phyloP scores from a whole-genome alignment of 2,888 invertebrate species.

The Drosophila neutralis region DNA sequence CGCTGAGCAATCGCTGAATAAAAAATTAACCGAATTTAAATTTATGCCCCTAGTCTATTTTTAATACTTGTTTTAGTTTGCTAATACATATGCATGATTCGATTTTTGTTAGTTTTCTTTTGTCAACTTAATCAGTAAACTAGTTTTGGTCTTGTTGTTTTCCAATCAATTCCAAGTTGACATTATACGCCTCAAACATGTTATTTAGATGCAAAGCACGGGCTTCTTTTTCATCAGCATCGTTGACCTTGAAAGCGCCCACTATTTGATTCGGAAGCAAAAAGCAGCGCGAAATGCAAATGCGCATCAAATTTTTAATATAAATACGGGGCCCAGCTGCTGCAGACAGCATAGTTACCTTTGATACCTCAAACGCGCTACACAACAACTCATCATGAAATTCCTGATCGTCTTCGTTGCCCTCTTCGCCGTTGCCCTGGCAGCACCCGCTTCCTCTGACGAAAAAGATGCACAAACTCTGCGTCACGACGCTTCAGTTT shows the following conservation, averaged over 20 bases:
- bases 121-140: slow-evolving; percentile 24
- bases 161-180: not conserved
- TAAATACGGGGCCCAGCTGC: slow-evolving; percentile 13
- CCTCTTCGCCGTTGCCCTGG: slow-evolving; percentile 61
- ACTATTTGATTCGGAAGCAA: slow-evolving; percentile 6
- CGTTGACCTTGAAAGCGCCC: slow-evolving; percentile 23
- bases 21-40: slow-evolving; percentile 1
- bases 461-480: too few relatives aligned
- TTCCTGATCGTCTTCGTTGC: slow-evolving; percentile 65
- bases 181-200: slow-evolving; percentile 1
- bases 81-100: slow-evolving; percentile 23
- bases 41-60: not conserved
- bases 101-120: slow-evolving; percentile 4
- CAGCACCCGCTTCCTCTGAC: too few relatives aligned
- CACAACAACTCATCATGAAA: slow-evolving; percentile 52
- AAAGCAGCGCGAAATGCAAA: slow-evolving; percentile 16
- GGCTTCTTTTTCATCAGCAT: slow-evolving; percentile 4
- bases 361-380: slow-evolving; percentile 31
- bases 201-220: slow-evolving; percentile 5
- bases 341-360: slow-evolving; percentile 24
- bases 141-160: slow-evolving; percentile 16
- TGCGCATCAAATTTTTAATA: slow-evolving; percentile 3
- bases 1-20: not conserved
- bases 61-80: slow-evolving; percentile 22
- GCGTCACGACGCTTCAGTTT: too few relatives aligned